Base-by-base conservation (phyloP, 2,113 vertebrate genomes). In the Prionailurus viverrinus region DNA sequence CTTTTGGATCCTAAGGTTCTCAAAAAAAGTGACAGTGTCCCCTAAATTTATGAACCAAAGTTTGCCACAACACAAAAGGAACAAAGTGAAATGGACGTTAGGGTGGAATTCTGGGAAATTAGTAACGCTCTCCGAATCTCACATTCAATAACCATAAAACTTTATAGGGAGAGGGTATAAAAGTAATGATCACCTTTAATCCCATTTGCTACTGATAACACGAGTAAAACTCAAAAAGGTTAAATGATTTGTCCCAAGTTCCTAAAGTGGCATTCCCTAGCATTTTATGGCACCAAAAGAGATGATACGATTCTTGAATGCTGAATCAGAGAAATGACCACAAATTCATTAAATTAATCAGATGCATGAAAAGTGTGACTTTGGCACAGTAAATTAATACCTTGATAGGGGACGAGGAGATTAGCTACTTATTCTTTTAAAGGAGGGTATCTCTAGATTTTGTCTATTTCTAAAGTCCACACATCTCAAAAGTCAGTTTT, bases 261-360 rank as follows among this genome's bases (percentile, higher is more conserved):
- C 51, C n/a, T 65, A 16, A 87, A 63, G 51, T 51, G 36, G 14
- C 16, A 74, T 55, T 80, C 15, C 21, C 51, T 48, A 51, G 3
- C 23, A 94, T 85, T 55, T 91, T 88, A 63, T n/a, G 48, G 15
- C 25, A 91, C n/a, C 66, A 85, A 93, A 74, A 95, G 9, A 85
- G 31, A 76, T 48, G 14, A 58, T 66, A 66, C 0, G n/a, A 58
- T 66, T 95, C 73, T 19, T 51, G 63, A 79, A 79, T 66, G 12
- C 39, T 79, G 11, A 66, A 39, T 61, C n/a, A 78, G 25, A 87
- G 53, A 97, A 87, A 74, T 87, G 29, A 91, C 5, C 58, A 87
- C 65, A 65, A 89, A 61, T 19, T 94, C 25, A 92, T 48, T 27
- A 69, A 81, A 51, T 83, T 69, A 73, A 88, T 66, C 13, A 79